phyloP scores from a whole-genome alignment of 2,797 vertebrate genomes.

The Gobio occitaniae region DNA sequence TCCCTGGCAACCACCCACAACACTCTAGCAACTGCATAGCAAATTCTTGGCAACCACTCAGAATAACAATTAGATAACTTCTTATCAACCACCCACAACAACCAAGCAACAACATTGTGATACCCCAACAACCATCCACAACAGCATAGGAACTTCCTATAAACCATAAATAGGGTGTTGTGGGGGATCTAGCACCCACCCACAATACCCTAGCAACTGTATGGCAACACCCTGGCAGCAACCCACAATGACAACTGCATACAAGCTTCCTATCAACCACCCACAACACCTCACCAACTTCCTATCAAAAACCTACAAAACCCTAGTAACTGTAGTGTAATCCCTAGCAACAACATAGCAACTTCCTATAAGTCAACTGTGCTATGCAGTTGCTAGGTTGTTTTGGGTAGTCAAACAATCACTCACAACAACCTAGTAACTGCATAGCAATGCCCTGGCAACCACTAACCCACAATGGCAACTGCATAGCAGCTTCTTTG shows the following conservation, averaged over 20 bases:
- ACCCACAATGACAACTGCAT: neutral
- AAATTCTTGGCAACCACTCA: neutral
- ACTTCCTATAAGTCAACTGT: neutral
- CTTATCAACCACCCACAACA: neutral
- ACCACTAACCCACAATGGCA: too few species aligned
- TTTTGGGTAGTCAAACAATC: neutral
- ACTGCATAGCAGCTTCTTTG: too few species aligned
- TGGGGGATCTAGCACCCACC: too few species aligned
- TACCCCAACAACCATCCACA: neutral
- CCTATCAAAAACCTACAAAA: neutral
- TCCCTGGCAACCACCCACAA: neutral
- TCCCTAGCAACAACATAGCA: neutral
- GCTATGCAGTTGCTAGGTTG: neutral
- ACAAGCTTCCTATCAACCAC: neutral
- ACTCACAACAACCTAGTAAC: too few species aligned
- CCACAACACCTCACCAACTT: neutral
- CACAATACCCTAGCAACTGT: neutral
- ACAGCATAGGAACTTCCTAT: neutral
- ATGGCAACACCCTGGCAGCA: neutral
- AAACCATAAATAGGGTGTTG: too few species aligned
- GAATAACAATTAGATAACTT: neutral
- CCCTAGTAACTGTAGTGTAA: neutral
- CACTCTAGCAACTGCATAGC: neutral
- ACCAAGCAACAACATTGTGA: neutral
- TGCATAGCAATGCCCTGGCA: too few species aligned